phyloP scores from a whole-genome alignment of 2,797 vertebrate species.

The Gymnocypris eckloni region DNA sequence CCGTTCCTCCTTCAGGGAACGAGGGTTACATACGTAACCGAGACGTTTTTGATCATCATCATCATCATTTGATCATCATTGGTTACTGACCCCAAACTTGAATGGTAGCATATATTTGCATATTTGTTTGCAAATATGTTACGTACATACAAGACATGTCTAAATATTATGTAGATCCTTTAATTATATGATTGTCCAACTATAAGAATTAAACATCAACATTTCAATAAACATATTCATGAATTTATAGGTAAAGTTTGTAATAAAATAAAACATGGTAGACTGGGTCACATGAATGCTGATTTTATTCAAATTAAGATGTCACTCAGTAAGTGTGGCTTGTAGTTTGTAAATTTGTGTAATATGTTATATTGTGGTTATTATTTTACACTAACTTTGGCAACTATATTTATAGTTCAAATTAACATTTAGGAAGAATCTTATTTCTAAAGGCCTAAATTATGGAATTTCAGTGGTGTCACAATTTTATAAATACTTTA shows the following conservation, averaged over 20 bases:
- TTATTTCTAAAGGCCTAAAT: background rate
- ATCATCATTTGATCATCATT: too few species aligned
- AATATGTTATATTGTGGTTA: too few species aligned
- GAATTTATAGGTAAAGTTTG: background rate
- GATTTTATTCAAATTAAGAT: too few species aligned
- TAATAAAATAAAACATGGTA: background rate
- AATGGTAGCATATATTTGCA: background rate
- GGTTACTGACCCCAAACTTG: background rate
- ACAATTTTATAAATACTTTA: background rate
- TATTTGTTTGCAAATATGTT: background rate
- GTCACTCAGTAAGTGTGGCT: too few species aligned
- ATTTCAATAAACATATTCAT: background rate
- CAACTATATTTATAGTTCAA: too few species aligned
- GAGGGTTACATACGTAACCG: too few species aligned
- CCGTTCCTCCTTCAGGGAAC: too few species aligned
- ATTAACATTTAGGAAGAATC: background rate
- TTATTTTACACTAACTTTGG: too few species aligned
- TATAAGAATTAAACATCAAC: background rate
- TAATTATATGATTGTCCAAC: background rate
- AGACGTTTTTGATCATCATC: too few species aligned
- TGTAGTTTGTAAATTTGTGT: too few species aligned
- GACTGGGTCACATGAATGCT: too few species aligned
- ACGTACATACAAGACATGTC: background rate
- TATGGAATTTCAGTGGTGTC: background rate
- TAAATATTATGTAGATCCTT: background rate